These are phyloP conservation scores for Saiga tatarica DNA, from an alignment of 2,113 vertebrate species.

Conservation along the genomic window DNA sequence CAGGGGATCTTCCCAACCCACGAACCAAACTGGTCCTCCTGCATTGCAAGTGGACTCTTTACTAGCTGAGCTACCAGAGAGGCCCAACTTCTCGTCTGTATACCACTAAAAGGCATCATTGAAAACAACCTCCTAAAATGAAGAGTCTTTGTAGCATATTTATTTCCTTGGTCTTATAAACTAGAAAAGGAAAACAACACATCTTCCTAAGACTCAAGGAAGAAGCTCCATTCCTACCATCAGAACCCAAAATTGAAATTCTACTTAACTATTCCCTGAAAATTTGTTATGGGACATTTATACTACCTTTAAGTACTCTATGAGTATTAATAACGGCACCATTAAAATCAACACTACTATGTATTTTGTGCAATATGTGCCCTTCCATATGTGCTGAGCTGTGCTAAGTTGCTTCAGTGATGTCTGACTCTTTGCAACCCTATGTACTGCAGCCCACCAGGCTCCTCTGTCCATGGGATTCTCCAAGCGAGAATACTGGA, in stretches of 20 bases:
- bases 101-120: neutral
- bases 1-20: neutral
- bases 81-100: neutral
- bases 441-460: neutral
- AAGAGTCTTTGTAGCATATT: neutral
- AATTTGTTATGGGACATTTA: neutral
- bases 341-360: neutral
- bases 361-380: neutral
- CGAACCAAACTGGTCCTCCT: neutral
- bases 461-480: neutral
- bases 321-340: neutral
- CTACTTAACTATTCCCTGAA: neutral
- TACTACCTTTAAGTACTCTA: neutral
- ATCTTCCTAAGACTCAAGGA: neutral
- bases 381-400: neutral
- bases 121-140: neutral
- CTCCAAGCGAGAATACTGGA: neutral
- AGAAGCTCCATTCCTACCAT: neutral
- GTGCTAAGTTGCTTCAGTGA: neutral
- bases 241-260: neutral
- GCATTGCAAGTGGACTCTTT: neutral
- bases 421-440: neutral
- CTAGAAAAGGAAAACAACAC: neutral
- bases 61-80: neutral
- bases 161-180: neutral